These are phyloP conservation scores for Macaria liturata DNA, from an alignment of 2,888 invertebrate species.

Conservation along the genomic window DNA sequence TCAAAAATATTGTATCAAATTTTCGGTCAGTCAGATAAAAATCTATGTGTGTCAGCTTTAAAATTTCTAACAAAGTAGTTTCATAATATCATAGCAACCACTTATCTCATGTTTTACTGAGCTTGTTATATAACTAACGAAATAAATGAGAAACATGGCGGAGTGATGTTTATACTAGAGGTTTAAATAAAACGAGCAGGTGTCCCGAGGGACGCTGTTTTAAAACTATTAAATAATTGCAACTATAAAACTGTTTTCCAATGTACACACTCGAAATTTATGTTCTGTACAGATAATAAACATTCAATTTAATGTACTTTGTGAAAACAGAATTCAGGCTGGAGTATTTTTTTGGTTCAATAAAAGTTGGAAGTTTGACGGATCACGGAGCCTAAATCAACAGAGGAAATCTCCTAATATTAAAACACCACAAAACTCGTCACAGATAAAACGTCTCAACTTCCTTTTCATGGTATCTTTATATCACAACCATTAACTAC, in stretches of 20 bases:
- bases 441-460: too few relatives aligned
- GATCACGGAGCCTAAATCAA: conserved; percentile 14
- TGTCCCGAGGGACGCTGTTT: conserved; percentile 15
- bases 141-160: neutral
- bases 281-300: conserved; percentile 13
- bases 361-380: conserved; percentile 10
- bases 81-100: too few relatives aligned
- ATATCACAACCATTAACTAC: too few relatives aligned
- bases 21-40: too few relatives aligned
- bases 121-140: conserved; percentile 3
- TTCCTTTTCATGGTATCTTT: too few relatives aligned
- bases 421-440: neutral
- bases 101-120: neutral
- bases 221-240: conserved; percentile 17
- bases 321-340: neutral
- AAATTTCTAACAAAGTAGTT: neutral
- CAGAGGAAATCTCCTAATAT: conserved; percentile 2
- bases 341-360: conserved; percentile 1
- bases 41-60: neutral
- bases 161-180: conserved; percentile 10
- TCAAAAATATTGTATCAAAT: too few relatives aligned
- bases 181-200: conserved; percentile 21
- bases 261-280: conserved; percentile 11
- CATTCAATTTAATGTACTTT: conserved; percentile 8
- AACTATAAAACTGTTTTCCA: conserved; percentile 10